Base-by-base conservation (phyloP, 2,797 vertebrate genomes). In the Anas bahamensis region DNA sequence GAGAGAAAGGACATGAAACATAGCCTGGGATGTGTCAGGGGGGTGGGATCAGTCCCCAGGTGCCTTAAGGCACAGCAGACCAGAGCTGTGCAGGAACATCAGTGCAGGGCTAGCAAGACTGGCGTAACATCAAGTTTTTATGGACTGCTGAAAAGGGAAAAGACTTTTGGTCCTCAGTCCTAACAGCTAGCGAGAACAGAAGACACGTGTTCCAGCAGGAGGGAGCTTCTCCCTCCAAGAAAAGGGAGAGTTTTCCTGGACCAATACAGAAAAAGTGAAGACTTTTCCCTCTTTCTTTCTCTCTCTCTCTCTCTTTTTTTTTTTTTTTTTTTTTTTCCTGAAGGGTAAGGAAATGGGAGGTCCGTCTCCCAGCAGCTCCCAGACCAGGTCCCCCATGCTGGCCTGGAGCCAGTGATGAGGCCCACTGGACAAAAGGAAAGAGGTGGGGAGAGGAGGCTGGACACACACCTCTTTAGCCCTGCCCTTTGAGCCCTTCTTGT, bases 111-210 rank as follows among this genome's bases (percentile, higher is more conserved):
- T 88, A 82, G 74, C 16, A 68, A 79, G 52, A 75, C 83, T 97
- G 92, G 96, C 89, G 11, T 97, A 94, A 96, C 93, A 97, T 95
- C 96, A 97, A 96, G 94, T 95, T 95, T 96, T 97, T 89, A 86
- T 82, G 70, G 79, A 57, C 74, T 93, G 56, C 77, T 86, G 89
- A 88, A 92, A 91, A 93, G 56, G 57, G 88, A 93, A 94, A 89
- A 73, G 80, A 53, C 59, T 95, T 86, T 95, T 80, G 61, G 72
- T 96, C 90, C 66, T 70, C 74, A 75, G 65, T 82, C 0, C 53
- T 89, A 88, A 46, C 44, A 90, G 88, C 86, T 90, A 95, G 84
- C 9, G 44, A 92, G 89, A 95, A 89, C 80, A 96, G 91, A 90
- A 91, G 88, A 90, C 6, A 3, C 29, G 1, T 91, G 72, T 89